Conservation (phyloP, 2,888 invertebrate genomes). For the Eupithecia vulgata region DNA sequence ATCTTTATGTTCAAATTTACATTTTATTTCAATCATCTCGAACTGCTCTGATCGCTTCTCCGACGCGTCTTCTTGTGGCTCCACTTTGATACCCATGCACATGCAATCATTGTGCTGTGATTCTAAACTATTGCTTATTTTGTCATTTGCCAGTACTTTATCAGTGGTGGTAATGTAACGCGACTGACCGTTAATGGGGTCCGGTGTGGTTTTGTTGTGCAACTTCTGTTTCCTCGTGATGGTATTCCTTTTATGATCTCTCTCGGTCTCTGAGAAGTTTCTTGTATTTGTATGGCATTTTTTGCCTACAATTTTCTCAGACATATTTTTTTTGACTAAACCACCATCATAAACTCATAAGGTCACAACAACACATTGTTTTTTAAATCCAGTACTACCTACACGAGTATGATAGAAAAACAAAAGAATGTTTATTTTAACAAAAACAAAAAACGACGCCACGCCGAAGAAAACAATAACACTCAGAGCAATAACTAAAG, state of each 20-base stretch:
- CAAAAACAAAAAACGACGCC: neutral
- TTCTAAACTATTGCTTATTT: conserved; percentile 83
- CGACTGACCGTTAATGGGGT: conserved; percentile 63
- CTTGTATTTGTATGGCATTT: conserved; percentile 64
- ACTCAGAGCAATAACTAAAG: too few species aligned
- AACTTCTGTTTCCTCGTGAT: conserved; percentile 90
- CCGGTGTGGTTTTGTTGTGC: conserved; percentile 79
- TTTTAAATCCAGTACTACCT: neutral
- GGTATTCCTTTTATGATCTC: conserved; percentile 88
- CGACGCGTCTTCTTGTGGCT: conserved; percentile 67
- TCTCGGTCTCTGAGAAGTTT: conserved; percentile 80
- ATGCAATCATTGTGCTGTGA: conserved; percentile 83
- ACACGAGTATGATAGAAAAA: neutral
- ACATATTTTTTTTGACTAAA: conserved; percentile 64
- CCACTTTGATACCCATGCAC: conserved; percentile 72
- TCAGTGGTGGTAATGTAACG: conserved; percentile 87
- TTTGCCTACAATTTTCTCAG: conserved; percentile 63
- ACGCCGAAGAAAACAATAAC: neutral
- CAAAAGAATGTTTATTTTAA: neutral
- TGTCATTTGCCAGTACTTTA: conserved; percentile 87
- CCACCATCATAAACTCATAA: conserved; percentile 62
- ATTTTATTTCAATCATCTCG: conserved; percentile 55
- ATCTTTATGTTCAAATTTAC: conserved; percentile 64
- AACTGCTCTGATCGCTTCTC: conserved; percentile 35
- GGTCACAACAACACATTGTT: neutral